A percentile compares a stretch with the other conserved stretches of the same genome.
phyloP scores from a whole-genome alignment of 2,113 vertebrate genomes.

The Ictalurus furcatus region DNA sequence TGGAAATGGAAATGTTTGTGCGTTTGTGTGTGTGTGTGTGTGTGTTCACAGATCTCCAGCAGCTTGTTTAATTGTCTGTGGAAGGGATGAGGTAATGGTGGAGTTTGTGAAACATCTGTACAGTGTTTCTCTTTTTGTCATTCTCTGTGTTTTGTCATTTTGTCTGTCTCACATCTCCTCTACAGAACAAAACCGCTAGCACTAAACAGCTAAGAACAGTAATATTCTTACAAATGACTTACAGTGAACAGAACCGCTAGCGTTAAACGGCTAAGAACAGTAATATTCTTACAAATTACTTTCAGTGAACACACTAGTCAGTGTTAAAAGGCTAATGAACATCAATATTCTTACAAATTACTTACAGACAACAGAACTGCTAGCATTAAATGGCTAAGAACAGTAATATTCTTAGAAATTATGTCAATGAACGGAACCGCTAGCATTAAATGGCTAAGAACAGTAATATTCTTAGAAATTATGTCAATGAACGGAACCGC shows the following conservation, averaged over 20 bases:
- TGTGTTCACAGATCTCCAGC: neutral
- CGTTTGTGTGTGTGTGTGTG: neutral
- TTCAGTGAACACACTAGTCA: neutral
- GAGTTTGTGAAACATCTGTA: neutral
- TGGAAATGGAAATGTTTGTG: slow-evolving; percentile 9
- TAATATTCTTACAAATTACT: neutral
- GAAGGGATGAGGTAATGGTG: slow-evolving; percentile 22
- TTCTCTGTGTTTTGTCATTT: neutral
- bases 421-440: neutral
- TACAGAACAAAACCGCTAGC: too few relatives aligned
- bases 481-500: neutral
- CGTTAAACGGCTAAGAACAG: neutral
- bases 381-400: neutral
- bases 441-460: neutral
- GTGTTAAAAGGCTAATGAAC: too few relatives aligned
- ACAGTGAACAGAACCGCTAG: neutral
- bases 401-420: neutral
- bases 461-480: neutral
- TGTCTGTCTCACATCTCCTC: neutral
- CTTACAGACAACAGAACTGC: neutral
- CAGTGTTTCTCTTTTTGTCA: neutral
- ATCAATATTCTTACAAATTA: too few relatives aligned
- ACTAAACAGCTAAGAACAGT: neutral
- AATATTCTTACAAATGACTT: neutral
- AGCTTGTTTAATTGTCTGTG: slow-evolving; percentile 25